phyloP scores from a whole-genome alignment of 1,140 invertebrate species.

The Episyrphus balteatus region DNA sequence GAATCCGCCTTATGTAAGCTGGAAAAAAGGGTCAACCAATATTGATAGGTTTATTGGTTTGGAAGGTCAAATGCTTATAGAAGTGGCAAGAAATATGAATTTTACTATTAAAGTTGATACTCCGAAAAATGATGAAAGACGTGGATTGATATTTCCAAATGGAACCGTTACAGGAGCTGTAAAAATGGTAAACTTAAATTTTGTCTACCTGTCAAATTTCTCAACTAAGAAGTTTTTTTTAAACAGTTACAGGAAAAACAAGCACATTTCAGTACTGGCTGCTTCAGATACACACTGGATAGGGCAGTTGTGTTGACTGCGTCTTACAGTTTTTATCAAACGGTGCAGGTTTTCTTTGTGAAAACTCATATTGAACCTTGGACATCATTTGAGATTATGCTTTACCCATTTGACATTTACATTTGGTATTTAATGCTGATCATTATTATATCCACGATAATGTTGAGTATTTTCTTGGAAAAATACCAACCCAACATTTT shows the following conservation, averaged over 20 bases:
- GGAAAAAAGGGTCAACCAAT: neutral
- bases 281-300: constrained; percentile 6
- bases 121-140: constrained; percentile 7
- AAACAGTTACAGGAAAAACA: too few relatives aligned
- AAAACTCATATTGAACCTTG: too few relatives aligned
- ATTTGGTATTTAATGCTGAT: too few relatives aligned
- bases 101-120: constrained; percentile 14
- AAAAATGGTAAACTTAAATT: constrained; percentile 22
- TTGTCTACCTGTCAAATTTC: too few relatives aligned
- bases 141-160: constrained; percentile 16
- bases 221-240: too few relatives aligned
- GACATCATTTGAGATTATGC: too few relatives aligned
- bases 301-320: constrained; percentile 2
- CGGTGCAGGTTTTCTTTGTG: neutral
- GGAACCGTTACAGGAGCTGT: constrained; percentile 23
- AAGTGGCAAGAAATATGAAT: constrained; percentile 22
- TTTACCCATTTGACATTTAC: too few relatives aligned
- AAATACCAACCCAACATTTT: too few relatives aligned
- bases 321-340: constrained; percentile 5
- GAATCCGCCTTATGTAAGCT: neutral
- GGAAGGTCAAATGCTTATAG: constrained; percentile 17
- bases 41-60: constrained; percentile 6
- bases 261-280: constrained; percentile 7
- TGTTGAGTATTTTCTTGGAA: too few relatives aligned
- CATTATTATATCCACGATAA: too few relatives aligned